Evolutionary conservation across 2,888 invertebrate genomes (phyloP), one percentile per base, ranked within the genome.

Genomic region (Calliphora vomitoria): DNA sequence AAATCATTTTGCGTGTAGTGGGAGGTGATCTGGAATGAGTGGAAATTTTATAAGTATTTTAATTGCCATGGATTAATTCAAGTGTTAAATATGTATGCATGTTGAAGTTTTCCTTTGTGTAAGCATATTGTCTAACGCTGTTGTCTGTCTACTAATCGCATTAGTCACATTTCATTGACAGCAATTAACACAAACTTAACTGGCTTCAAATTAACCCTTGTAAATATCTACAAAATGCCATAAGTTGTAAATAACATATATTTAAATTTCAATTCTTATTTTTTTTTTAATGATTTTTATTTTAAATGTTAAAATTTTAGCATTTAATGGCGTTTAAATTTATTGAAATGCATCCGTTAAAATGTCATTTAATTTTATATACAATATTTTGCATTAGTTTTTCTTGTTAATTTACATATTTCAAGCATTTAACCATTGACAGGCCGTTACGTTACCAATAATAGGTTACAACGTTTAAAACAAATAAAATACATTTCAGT

Each of bases 1-100:
- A 88, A 44, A 91, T 90, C 20, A 91, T 89, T 87, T 93, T 93
- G 38, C 93, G 92, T 75, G 93, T 89, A 85, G 93, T 89, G 72
- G 94, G 93, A 78, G 94, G 94, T 91, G 94, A 94, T 90, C 94
- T 94, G 90, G 1, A 89, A 89, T 35, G 1, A 53, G 20, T 41
- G 13, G 15, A 76, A 15, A 62, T 69, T 69, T 13, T 4, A 35
- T 18, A 82, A 41, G 15, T 35, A 15, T 15, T 55, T 10, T 41
- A 44, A 20, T 13, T 41, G 66, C 15, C 35, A 10, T 15, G 2
- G 18, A 68, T 44, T 15, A 47, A 68, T 25, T 68, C 25, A 66
- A 66, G 66, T 41, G 38, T 41, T 41, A 64, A 64, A 10, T 38
- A 64, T 66, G 1, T 13, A 55, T 55, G n/a, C 20, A 6, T 18